Base-by-base conservation (phyloP, 2,113 vertebrate species). In the Nicator chloris region DNA sequence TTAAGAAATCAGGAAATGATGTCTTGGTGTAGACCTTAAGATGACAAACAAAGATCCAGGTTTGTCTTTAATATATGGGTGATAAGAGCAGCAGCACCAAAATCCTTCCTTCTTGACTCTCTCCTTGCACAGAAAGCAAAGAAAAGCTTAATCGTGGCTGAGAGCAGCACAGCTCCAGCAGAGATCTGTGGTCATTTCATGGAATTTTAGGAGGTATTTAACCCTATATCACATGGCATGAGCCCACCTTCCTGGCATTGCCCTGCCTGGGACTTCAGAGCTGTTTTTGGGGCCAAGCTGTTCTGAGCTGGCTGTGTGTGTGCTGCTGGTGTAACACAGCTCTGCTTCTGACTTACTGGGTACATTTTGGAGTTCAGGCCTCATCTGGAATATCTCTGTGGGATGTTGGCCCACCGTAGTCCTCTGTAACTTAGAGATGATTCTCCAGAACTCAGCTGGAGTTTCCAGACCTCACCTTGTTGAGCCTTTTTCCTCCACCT, bases 271-370 rank as follows among this genome's bases (percentile, higher is more conserved):
- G 42, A 54, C 26, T 70, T 82, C 0, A 2, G 6, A 81, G 44
- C 47, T 2, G 1, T 9, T 82, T 71, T 31, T 33, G 44, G 19
- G 22, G 53, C 71, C 15, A 9, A 0, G 63, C 22, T 37, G 27
- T 21, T 85, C 23, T 35, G 9, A 68, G 44, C 84, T 53, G 40
- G 4, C 37, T 15, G 16, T 8, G 45, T 11, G 15, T 1, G 0
- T 23, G 11, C 33, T 60, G 47, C 45, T 3, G 7, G 37, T 0
- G 1, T 33, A 21, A 16, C 5, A 3, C 7, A 7, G 18, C 22
- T 45, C 88, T 39, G 31, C 72, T 76, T 7, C 14, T 5, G 5
- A 15, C 17, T 45, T 17, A 11, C 24, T 37, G 2, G 30, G 23
- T 40, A 22, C 21, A 0, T 81, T 89, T 76, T 59, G 27, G 73